Percentiles rank a stretch among this genome's conserved stretches.
phyloP scores from a whole-genome alignment of 2,113 vertebrate species.

The Dasypus novemcinctus region DNA sequence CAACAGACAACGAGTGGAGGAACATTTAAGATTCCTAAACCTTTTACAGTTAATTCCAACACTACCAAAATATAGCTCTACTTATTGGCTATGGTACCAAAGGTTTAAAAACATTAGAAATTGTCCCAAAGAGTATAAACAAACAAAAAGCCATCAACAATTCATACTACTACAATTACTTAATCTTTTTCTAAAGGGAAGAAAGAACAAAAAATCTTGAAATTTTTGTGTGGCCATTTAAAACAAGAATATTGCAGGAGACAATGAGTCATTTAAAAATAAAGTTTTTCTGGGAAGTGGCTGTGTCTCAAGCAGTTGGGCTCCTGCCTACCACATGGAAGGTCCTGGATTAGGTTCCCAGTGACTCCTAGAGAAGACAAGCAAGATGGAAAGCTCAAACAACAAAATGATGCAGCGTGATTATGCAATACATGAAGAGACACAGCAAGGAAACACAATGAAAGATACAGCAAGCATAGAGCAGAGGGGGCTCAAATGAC shows the following conservation, averaged over 20 bases:
- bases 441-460: too few species aligned
- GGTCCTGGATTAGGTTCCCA: too few species aligned
- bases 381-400: too few species aligned
- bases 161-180: not conserved
- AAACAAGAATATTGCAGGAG: not conserved
- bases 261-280: not conserved
- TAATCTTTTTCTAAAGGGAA: not conserved
- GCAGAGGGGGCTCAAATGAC: too few species aligned
- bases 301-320: too few species aligned
- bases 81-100: not conserved
- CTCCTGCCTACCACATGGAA: too few species aligned
- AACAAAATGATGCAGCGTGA: too few species aligned
- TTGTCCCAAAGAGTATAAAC: not conserved
- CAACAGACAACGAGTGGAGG: not conserved
- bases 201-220: not conserved
- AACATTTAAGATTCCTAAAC: not conserved
- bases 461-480: too few species aligned
- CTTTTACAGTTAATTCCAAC: not conserved
- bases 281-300: not conserved
- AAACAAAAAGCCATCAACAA: conserved; percentile 35
- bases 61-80: not conserved
- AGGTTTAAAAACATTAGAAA: not conserved
- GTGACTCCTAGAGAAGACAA: too few species aligned
- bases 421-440: too few species aligned
- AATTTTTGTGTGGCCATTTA: not conserved